Evolutionary conservation across 2,888 invertebrate genomes (phyloP).

Genomic region (Synanthedon andrenaeformis): DNA sequence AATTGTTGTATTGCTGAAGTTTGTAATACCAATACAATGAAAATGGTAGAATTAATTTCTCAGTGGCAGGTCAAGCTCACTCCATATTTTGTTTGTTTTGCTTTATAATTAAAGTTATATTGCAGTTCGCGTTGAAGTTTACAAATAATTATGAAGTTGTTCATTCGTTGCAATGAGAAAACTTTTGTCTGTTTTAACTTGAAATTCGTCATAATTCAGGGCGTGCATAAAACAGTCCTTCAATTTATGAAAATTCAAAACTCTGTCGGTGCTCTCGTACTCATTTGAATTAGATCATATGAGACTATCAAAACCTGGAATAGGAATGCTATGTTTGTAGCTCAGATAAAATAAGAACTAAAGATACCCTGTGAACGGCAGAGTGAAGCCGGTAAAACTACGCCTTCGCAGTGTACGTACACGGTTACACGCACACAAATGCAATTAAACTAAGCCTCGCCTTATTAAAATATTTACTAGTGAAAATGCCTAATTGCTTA

Average conservation of each 20-base stretch:
- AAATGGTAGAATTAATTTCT: constrained; percentile 14
- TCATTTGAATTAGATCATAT: not conserved
- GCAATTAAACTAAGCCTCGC: too few species aligned
- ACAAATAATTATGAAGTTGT: constrained; percentile 57
- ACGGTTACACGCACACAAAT: too few species aligned
- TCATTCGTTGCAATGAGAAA: constrained; percentile 46
- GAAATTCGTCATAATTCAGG: not conserved
- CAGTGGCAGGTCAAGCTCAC: constrained; percentile 37
- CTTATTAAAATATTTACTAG: too few species aligned
- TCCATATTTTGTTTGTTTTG: constrained; percentile 43
- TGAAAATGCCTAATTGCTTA: too few species aligned
- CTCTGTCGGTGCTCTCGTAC: not conserved
- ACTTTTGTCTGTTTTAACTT: constrained; percentile 25
- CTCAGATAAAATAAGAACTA: too few species aligned
- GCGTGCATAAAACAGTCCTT: not conserved
- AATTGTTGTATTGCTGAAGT: too few species aligned
- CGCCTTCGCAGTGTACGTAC: too few species aligned
- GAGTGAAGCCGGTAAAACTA: too few species aligned
- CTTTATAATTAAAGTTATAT: constrained; percentile 48
- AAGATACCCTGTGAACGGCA: too few species aligned
- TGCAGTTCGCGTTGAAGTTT: constrained; percentile 30
- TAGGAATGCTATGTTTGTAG: too few species aligned
- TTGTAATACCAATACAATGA: not conserved
- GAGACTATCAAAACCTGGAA: too few species aligned
- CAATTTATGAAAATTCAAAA: not conserved